Conservation (phyloP, 2,888 invertebrate species). For the Acronicta alni region DNA sequence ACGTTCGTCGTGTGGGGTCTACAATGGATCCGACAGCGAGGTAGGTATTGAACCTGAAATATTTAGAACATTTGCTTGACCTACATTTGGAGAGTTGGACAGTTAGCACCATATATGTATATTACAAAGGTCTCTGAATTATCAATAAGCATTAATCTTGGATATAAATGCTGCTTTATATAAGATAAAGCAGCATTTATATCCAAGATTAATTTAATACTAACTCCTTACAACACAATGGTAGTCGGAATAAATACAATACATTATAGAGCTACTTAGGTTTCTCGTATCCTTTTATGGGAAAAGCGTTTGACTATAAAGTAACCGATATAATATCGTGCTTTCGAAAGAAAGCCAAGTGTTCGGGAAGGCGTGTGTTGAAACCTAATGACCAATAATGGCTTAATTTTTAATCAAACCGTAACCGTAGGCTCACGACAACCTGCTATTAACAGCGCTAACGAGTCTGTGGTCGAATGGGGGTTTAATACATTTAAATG, state of each 20-base stretch:
- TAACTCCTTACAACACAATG: conserved; percentile 32
- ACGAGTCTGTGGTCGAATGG: conserved; percentile 45
- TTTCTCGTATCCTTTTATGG: conserved; percentile 37
- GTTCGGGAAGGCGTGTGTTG: conserved; percentile 46
- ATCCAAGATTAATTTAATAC: conserved; percentile 24
- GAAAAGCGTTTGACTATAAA: conserved; percentile 28
- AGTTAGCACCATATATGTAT: neutral
- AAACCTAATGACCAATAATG: conserved; percentile 68
- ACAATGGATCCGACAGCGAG: no score
- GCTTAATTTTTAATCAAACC: conserved; percentile 75
- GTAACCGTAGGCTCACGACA: conserved; percentile 62
- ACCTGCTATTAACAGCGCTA: conserved; percentile 66
- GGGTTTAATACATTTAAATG: conserved; percentile 50
- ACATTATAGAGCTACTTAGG: conserved; percentile 21
- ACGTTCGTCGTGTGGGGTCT: no score
- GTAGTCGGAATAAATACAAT: conserved; percentile 40
- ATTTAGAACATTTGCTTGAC: no score
- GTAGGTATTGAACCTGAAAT: no score
- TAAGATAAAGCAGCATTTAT: conserved; percentile 25
- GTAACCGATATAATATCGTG: conserved; percentile 31
- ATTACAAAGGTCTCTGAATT: neutral
- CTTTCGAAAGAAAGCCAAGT: conserved; percentile 45
- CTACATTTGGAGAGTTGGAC: no score
- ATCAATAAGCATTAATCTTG: conserved; percentile 13
- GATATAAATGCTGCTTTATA: conserved; percentile 23